Base-by-base conservation (phyloP, 2,797 vertebrate species). In the Danio choprae region DNA sequence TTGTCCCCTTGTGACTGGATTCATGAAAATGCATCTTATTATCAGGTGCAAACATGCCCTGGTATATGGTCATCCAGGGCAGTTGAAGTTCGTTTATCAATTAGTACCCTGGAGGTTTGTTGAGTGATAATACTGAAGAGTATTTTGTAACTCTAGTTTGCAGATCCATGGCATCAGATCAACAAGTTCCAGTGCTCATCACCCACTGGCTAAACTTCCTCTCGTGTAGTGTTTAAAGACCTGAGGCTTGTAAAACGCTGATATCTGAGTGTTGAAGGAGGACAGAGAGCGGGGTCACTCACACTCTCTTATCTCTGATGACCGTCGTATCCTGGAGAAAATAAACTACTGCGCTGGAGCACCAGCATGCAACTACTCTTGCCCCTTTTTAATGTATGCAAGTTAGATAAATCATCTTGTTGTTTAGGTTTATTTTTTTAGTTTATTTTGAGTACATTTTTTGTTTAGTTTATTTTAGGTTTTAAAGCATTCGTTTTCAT, bases 231-330 rank as follows among this genome's bases (percentile, higher is more conserved):
- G 22, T 29, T 77, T 11, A 58, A 68, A 68, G 75, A 58, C 63
- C 63, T 58, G 76, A 63, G n/a, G 70, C 56, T 68, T 69, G 43
- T 65, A 18, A 79, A 36, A 77, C 20, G 64, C 53, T 68, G 63
- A 59, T 68, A 59, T 77, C 80, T 64, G 77, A 79, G 73, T 77
- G 80, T 80, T 85, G 55, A 83, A 84, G 64, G 18, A 55, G 11
- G 55, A 67, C 67, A 72, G 50, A 71, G 36, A 81, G 53, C 68
- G 82, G 65, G 40, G 40, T 15, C 46, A 50, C 48, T 73, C 68
- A 84, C 80, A 79, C 74, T 63, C 15, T 44, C 68, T 84, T 83
- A 83, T 86, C 83, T 85, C 18, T 79, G 71, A 68, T 70, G 73
- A 76, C 71, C 16, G 55, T 53, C 16, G 60, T 69, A 53, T 77